A percentile compares a stretch with the other conserved stretches of the same genome.
Conservation (phyloP, 2,797 vertebrate species). For the Mionectes olivaceus region DNA sequence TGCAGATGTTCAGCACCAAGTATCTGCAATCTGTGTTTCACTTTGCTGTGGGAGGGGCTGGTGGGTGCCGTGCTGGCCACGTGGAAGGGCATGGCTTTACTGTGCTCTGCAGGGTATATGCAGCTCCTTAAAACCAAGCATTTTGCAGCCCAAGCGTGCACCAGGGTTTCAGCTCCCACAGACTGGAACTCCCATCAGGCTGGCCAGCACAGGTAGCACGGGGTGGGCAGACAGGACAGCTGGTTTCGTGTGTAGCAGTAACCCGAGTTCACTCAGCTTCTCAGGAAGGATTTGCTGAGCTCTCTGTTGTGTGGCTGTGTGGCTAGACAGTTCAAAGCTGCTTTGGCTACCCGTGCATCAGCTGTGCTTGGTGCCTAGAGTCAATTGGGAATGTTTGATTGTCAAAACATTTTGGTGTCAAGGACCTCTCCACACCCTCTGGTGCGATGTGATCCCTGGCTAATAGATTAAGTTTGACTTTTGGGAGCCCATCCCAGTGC, state of each 20-base stretch:
- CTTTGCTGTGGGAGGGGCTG: not conserved
- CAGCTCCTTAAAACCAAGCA: not conserved
- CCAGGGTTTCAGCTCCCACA: not conserved
- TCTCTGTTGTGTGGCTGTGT: not conserved
- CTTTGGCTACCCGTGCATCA: not conserved
- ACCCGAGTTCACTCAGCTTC: not conserved
- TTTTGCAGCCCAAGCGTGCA: not conserved
- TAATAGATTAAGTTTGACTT: not conserved
- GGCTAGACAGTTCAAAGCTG: constrained; percentile 25
- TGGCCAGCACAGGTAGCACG: not conserved
- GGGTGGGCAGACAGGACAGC: not conserved
- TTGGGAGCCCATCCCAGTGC: not conserved
- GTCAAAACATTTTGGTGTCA: constrained; percentile 54
- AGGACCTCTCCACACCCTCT: not conserved
- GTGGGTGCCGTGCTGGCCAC: not conserved
- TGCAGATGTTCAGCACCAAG: not conserved
- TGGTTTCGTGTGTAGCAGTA: not conserved
- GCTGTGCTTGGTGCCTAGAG: not conserved
- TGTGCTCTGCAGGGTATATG: not conserved
- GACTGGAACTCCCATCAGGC: not conserved
- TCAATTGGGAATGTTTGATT: constrained; percentile 33
- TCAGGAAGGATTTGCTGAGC: constrained; percentile 25
- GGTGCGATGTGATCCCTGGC: not conserved
- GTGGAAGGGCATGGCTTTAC: not conserved
- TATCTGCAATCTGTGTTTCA: not conserved